Percentiles rank a stretch among this genome's conserved stretches.
Evolutionary conservation across 92 coral and sea anemone species (phyloP).

Genomic region (Pocillopora meandrina): DNA sequence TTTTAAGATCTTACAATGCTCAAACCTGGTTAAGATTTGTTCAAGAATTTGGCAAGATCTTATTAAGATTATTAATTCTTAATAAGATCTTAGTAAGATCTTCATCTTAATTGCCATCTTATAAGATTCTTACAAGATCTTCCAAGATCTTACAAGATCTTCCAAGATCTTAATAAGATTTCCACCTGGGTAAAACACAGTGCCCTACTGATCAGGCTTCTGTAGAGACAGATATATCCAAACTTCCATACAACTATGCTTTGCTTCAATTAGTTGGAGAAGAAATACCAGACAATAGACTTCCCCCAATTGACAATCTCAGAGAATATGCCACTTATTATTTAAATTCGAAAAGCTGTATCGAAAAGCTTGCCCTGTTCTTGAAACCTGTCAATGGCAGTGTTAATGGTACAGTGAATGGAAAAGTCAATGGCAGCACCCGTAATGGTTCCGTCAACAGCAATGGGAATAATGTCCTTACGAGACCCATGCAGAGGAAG

Average conservation of each 20-base stretch:
- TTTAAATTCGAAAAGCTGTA: slow-evolving; percentile 61
- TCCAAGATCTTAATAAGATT: too few relatives aligned
- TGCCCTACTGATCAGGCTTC: slow-evolving; percentile 98
- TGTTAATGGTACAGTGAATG: slow-evolving; percentile 55
- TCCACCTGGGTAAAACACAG: too few relatives aligned
- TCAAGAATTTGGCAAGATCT: too few relatives aligned
- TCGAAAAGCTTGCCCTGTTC: slow-evolving; percentile 96
- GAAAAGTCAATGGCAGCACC: slow-evolving; percentile 56
- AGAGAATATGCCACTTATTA: slow-evolving; percentile 72
- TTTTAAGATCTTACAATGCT: too few relatives aligned
- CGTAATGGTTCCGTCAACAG: slow-evolving; percentile 39
- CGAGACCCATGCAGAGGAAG: slow-evolving; percentile 98
- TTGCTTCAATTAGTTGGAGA: slow-evolving; percentile 79
- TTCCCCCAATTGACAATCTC: slow-evolving; percentile 79
- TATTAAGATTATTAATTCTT: too few relatives aligned
- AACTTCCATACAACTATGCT: slow-evolving; percentile 91
- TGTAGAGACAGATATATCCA: slow-evolving; percentile 78
- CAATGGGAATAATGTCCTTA: slow-evolving; percentile 64
- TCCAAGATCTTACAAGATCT: too few relatives aligned
- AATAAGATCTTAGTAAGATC: too few relatives aligned
- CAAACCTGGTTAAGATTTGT: too few relatives aligned
- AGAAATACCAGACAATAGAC: slow-evolving; percentile 58
- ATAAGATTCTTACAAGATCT: too few relatives aligned
- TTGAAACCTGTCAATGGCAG: slow-evolving; percentile 65
- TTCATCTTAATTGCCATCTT: too few relatives aligned